phyloP scores from a whole-genome alignment of 2,797 vertebrate genomes.

The Bradypodion ventrale region DNA sequence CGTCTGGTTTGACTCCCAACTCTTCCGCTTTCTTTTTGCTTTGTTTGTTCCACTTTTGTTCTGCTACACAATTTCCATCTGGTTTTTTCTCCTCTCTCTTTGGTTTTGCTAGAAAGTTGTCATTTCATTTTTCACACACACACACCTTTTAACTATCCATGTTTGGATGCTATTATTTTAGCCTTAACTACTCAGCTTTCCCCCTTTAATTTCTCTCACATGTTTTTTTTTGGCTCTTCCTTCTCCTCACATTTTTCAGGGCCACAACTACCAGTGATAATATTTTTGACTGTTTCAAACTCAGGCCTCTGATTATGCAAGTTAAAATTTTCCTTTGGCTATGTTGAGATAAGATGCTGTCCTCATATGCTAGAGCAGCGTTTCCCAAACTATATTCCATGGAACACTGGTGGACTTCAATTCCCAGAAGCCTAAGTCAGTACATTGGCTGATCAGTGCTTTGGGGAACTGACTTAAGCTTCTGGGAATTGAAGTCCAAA shows the following conservation, averaged over 20 bases:
- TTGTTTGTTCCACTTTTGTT: constrained; percentile 37
- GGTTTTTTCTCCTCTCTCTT: neutral
- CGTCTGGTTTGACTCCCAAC: neutral
- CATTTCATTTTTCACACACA: constrained; percentile 37
- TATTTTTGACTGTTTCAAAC: neutral
- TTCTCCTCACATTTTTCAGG: neutral
- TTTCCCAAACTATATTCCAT: too few relatives aligned
- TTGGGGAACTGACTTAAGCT: too few relatives aligned
- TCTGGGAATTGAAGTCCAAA: too few relatives aligned
- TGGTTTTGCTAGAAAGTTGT: constrained; percentile 33
- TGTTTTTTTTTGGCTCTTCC: rapidly evolving
- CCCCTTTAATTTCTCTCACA: constrained; percentile 22
- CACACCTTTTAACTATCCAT: neutral
- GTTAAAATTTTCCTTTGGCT: neutral
- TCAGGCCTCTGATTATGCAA: neutral
- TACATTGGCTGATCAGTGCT: too few relatives aligned
- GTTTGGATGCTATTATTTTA: neutral
- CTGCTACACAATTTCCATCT: neutral
- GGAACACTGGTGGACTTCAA: too few relatives aligned
- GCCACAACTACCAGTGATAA: neutral
- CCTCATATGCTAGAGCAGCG: too few relatives aligned
- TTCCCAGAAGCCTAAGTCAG: too few relatives aligned
- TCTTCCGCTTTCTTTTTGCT: constrained; percentile 17
- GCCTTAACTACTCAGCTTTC: constrained; percentile 14
- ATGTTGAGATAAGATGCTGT: neutral